Evolutionary conservation across 1,140 invertebrate species (phyloP), one percentile per base, ranked within the genome.

Genomic region (Stenopsyche tienmushanensis): DNA sequence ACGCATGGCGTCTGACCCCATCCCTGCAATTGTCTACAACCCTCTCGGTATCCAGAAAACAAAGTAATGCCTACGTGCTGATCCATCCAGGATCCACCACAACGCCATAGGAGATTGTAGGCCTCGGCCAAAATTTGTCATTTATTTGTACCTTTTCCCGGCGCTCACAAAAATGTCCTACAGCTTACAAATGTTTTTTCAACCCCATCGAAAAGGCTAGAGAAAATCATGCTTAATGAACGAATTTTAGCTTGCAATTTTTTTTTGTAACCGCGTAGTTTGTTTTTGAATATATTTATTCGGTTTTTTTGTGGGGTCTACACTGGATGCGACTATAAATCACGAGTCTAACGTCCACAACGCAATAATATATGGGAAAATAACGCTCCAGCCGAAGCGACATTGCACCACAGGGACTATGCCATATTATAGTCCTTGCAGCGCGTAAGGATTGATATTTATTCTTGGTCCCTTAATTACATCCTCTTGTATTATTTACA

Each of bases 291-390:
- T 52, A 18, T 52, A 25, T 52, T 23, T n/a, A 21, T 21, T 1
- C 3, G 3, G 18, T 42, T 42, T 20, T 13, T 58, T 58, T 58
- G n/a, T 24, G 9, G 39, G 17, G 20, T 58, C 24, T 45, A 25
- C 29, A 34, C 5, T 5, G 8, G 18, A 25, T n/a, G n/a, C 47
- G 9, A 9, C 9, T 23, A 47, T 65, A 65, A 65, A 65, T 65
- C 63, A 65, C 23, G 44, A 15, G 42, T 54, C 18, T 54, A 64
- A 52, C 26, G 34, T 58, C 63, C 53, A 23, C 50, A 25, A 39
- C 3, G 52, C 29, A 65, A 65, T 65, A 65, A 65, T 65, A 47
- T 57, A 65, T 65, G 52, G 29, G 63, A 65, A 65, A 65, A 65
- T 65, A 65, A 55, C 62, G 62, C 52, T 29, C 9, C 15, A 23